Conservation (phyloP, 2,113 vertebrate genomes). For the Donacobius atricapilla region DNA sequence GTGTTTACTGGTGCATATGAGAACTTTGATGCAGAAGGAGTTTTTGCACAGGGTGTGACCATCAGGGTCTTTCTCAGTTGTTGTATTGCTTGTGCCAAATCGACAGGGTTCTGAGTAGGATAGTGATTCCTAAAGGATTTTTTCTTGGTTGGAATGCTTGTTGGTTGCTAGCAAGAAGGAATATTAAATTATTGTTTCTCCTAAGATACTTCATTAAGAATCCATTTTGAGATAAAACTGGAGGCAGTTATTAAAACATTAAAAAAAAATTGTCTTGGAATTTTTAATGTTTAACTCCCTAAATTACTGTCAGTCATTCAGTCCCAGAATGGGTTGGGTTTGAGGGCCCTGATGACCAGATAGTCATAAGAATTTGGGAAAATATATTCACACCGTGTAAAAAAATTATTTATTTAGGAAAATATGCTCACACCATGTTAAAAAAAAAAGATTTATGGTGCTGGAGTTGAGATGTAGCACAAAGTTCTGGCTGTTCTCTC, state of each 20-base stretch:
- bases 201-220: slow-evolving; percentile 12
- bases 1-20: background rate
- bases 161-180: background rate
- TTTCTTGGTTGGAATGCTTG: background rate
- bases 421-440: rapidly evolving
- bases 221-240: background rate
- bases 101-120: background rate
- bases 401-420: too few species aligned
- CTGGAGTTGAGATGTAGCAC: background rate
- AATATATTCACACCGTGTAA: too few species aligned
- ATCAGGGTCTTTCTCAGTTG: background rate
- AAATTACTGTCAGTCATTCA: background rate
- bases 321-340: background rate
- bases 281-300: background rate
- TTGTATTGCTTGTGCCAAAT: background rate
- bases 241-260: background rate
- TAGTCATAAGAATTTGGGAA: background rate
- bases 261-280: background rate
- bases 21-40: background rate
- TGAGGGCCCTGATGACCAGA: background rate
- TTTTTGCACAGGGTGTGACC: background rate
- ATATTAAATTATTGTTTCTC: background rate
- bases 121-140: background rate
- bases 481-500: background rate
- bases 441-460: rapidly evolving